phyloP scores from a whole-genome alignment of 2,888 invertebrate genomes.

The Dasypolia templi region DNA sequence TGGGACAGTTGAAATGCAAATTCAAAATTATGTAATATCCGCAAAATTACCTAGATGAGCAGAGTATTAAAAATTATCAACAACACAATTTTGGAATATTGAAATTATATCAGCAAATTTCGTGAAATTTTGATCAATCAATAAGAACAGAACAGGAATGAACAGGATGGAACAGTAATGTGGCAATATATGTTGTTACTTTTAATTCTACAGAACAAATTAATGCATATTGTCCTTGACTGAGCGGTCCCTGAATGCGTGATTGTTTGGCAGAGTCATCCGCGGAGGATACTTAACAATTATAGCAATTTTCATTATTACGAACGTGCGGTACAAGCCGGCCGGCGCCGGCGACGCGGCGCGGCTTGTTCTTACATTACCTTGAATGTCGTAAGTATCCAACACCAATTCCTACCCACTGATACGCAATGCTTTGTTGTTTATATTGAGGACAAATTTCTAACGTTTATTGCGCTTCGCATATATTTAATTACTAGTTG shows the following conservation, averaged over 20 bases:
- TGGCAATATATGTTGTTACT: background rate
- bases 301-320: constrained; percentile 49
- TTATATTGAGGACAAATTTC: constrained; percentile 70
- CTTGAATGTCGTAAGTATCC: constrained; percentile 65
- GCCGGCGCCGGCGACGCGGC: constrained; percentile 63
- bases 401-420: constrained; percentile 53
- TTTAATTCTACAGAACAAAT: constrained; percentile 9
- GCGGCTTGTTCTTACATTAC: constrained; percentile 63
- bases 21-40: constrained; percentile 5
- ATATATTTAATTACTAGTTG: constrained; percentile 55
- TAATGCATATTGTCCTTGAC: constrained; percentile 21
- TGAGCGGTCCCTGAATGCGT: background rate
- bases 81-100: background rate
- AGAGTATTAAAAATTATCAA: background rate
- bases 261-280: constrained; percentile 18
- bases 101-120: background rate
- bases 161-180: no score
- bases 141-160: no score
- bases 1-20: constrained; percentile 22
- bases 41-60: background rate
- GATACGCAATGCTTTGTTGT: constrained; percentile 67
- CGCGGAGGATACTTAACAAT: constrained; percentile 32
- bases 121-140: background rate
- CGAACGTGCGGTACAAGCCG: constrained; percentile 44
- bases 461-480: constrained; percentile 63